Evolutionary conservation across 2,888 invertebrate genomes (phyloP).

Genomic region (Lasioglossum pauxillum): DNA sequence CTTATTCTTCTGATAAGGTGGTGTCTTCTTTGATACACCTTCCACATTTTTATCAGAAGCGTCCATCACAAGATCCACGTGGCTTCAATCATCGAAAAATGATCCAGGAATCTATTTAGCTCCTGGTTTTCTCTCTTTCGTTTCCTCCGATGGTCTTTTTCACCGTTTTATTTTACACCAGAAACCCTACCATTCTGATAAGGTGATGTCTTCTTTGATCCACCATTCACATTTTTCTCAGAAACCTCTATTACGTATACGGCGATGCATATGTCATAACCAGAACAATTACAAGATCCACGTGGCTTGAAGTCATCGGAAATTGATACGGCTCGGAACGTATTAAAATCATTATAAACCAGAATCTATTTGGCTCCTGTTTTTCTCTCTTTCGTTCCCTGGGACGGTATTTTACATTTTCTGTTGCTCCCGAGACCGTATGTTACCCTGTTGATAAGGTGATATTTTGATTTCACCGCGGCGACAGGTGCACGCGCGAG

Average conservation of each 20-base stretch:
- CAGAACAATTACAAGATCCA: too few relatives aligned
- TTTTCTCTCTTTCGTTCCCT: not conserved
- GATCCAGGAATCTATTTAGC: not conserved
- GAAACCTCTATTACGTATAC: not conserved
- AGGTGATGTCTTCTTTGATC: not conserved
- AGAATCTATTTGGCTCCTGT: not conserved
- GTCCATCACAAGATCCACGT: too few relatives aligned
- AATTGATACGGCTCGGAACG: not conserved
- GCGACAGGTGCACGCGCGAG: constrained; percentile 52
- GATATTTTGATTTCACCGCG: constrained; percentile 48
- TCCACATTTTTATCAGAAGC: not conserved
- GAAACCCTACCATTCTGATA: not conserved
- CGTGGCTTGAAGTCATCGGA: not conserved
- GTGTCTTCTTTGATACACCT: not conserved
- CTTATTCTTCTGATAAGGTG: not conserved
- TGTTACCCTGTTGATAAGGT: constrained; percentile 45
- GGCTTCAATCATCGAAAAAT: too few relatives aligned
- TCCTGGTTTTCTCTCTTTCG: too few relatives aligned
- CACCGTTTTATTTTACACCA: not conserved
- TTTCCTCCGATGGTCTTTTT: not conserved
- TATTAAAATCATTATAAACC: not conserved
- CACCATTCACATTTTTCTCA: not conserved
- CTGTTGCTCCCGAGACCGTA: not conserved
- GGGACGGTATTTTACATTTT: not conserved
- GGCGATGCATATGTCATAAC: too few relatives aligned